Evolutionary conservation across 2,797 vertebrate species (phyloP).

Genomic region (Miichthys miiuy): DNA sequence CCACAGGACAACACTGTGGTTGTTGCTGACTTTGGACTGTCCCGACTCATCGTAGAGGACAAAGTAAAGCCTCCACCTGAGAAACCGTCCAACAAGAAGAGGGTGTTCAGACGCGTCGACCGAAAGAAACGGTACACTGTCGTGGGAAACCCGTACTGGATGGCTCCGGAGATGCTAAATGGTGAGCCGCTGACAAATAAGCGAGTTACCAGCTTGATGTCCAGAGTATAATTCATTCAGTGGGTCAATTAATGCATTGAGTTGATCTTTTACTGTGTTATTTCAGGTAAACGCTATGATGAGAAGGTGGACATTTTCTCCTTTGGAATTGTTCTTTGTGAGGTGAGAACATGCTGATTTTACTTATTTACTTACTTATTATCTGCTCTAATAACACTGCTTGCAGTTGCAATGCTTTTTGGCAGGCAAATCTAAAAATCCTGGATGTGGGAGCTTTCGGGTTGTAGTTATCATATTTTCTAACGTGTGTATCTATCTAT

Average conservation of each 20-base stretch:
- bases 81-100: slow-evolving; percentile 89
- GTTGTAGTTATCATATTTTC: not conserved
- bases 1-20: slow-evolving; percentile 93
- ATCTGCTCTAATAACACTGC: not conserved
- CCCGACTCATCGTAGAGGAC: slow-evolving; percentile 92
- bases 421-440: not conserved
- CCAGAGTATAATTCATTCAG: not conserved
- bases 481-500: not conserved
- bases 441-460: not conserved
- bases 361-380: not conserved
- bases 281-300: slow-evolving; percentile 93
- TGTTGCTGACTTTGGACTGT: slow-evolving; percentile 95
- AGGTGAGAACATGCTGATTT: slow-evolving; percentile 84
- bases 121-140: slow-evolving; percentile 95
- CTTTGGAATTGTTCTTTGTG: slow-evolving; percentile 94
- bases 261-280: slow-evolving; percentile 15
- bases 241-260: not conserved
- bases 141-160: slow-evolving; percentile 97
- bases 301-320: slow-evolving; percentile 97
- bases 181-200: slow-evolving; percentile 79
- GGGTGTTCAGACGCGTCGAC: slow-evolving; percentile 89
- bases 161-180: slow-evolving; percentile 97
- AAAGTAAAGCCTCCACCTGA: slow-evolving; percentile 89
- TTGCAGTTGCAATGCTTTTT: not conserved
- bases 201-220: not conserved